Conservation (phyloP, 2,888 invertebrate species). For the Anaspis maculata region DNA sequence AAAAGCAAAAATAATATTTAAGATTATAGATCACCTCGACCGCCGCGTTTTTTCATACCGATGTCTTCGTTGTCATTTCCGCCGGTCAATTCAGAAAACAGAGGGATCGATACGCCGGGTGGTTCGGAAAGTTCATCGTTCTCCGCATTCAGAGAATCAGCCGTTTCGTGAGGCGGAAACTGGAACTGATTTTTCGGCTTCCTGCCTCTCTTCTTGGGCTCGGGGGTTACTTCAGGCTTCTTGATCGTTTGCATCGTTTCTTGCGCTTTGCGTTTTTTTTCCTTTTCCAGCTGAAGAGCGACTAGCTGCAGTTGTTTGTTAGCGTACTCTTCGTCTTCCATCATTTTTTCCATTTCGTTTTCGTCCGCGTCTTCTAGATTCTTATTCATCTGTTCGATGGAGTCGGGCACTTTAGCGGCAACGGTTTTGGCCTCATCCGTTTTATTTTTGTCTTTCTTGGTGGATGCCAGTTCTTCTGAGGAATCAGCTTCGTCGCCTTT, state of each 20-base stretch:
- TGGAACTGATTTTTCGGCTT: constrained; percentile 21
- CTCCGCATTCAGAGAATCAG: constrained; percentile 26
- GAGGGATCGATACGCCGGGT: constrained; percentile 32
- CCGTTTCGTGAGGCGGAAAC: constrained; percentile 10
- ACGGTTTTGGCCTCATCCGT: constrained; percentile 6
- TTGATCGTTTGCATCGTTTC: constrained; percentile 35
- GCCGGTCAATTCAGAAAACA: constrained; percentile 30
- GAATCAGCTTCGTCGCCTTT: constrained; percentile 21
- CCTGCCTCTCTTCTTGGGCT: constrained; percentile 30
- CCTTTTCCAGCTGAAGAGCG: constrained; percentile 45
- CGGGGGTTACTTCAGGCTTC: constrained; percentile 12
- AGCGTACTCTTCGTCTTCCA: constrained; percentile 54
- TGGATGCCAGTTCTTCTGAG: constrained; percentile 2
- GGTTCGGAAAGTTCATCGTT: constrained; percentile 37
- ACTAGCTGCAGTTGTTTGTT: constrained; percentile 47
- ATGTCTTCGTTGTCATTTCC: constrained; percentile 26
- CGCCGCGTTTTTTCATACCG: constrained; percentile 39
- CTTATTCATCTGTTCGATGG: constrained; percentile 37
- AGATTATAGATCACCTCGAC: constrained; percentile 19
- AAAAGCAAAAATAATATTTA: no score
- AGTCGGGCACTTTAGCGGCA: constrained; percentile 27
- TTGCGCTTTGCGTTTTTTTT: constrained; percentile 48
- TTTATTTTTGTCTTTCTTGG: constrained; percentile 9
- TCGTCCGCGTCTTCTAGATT: constrained; percentile 43
- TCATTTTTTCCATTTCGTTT: constrained; percentile 43